Evolutionary conservation across 2,797 vertebrate genomes (phyloP).

Genomic region (Enteromius anoplus): DNA sequence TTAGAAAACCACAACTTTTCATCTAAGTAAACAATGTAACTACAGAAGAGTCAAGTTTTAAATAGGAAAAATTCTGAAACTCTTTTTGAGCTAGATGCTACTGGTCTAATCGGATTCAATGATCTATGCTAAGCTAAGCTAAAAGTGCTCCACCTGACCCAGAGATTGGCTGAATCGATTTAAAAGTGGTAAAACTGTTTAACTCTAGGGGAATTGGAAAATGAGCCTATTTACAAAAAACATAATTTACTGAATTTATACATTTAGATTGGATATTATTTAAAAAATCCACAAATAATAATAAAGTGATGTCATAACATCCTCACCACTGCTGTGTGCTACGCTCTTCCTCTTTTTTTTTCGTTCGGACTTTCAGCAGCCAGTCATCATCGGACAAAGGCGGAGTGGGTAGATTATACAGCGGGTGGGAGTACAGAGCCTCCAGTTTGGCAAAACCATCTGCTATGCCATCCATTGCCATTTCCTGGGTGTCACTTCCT

Average conservation of each 20-base stretch:
- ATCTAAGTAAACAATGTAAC: no score
- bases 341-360: slow-evolving; percentile 67
- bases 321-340: slow-evolving; percentile 79
- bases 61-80: no score
- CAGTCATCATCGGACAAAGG: slow-evolving; percentile 75
- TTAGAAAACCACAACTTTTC: no score
- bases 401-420: slow-evolving; percentile 72
- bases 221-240: no score
- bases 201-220: no score
- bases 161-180: no score
- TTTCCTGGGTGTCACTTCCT: background rate
- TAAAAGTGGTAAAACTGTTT: no score
- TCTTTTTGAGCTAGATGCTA: no score
- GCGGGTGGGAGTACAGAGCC: slow-evolving; percentile 79
- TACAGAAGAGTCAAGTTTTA: no score
- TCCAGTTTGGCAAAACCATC: slow-evolving; percentile 69
- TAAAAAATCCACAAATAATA: background rate
- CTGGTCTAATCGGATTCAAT: no score
- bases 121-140: no score
- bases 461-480: background rate
- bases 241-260: background rate
- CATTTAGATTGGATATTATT: background rate
- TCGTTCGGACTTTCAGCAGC: slow-evolving; percentile 77
- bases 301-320: background rate
- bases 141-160: no score